phyloP scores from a whole-genome alignment of 37 sponge, comb jelly and placozoan genomes.

The Aplysina aerophoba region DNA sequence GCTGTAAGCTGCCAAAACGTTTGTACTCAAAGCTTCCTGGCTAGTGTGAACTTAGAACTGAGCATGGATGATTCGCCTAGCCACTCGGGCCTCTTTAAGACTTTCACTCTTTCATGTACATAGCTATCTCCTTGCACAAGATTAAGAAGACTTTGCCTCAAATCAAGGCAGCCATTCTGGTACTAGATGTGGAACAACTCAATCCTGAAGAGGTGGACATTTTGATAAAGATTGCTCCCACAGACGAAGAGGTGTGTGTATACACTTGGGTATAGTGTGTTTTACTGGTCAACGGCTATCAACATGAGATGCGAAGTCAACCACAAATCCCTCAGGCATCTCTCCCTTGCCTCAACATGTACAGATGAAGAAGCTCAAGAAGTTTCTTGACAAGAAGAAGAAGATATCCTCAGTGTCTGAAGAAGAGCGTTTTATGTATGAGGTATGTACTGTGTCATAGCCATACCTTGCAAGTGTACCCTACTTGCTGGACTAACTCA shows the following conservation, averaged over 20 bases:
- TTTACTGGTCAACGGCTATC: neutral
- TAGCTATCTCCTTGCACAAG: conserved; percentile 12
- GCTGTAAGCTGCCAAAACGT: too few relatives aligned
- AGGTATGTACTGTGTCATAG: conserved; percentile 56
- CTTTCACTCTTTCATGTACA: too few relatives aligned
- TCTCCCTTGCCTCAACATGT: too few relatives aligned
- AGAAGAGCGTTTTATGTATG: conserved; percentile 63
- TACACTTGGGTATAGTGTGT: neutral
- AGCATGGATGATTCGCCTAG: too few relatives aligned
- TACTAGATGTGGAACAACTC: conserved; percentile 67
- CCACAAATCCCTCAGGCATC: too few relatives aligned
- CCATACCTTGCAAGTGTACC: too few relatives aligned
- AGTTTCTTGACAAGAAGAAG: conserved; percentile 57
- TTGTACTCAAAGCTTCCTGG: too few relatives aligned
- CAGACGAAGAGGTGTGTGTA: conserved; percentile 56
- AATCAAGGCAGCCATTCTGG: neutral
- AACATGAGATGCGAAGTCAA: too few relatives aligned
- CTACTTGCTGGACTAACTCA: too few relatives aligned
- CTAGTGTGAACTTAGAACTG: too few relatives aligned
- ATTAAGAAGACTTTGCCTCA: conserved; percentile 12
- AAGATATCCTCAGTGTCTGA: conserved; percentile 39
- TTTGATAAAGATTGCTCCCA: conserved; percentile 65
- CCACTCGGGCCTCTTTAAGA: too few relatives aligned
- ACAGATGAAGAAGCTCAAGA: conserved; percentile 56
- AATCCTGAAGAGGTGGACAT: conserved; percentile 75